Evolutionary conservation across 2,888 invertebrate genomes (phyloP).

Genomic region (Helleia helle): DNA sequence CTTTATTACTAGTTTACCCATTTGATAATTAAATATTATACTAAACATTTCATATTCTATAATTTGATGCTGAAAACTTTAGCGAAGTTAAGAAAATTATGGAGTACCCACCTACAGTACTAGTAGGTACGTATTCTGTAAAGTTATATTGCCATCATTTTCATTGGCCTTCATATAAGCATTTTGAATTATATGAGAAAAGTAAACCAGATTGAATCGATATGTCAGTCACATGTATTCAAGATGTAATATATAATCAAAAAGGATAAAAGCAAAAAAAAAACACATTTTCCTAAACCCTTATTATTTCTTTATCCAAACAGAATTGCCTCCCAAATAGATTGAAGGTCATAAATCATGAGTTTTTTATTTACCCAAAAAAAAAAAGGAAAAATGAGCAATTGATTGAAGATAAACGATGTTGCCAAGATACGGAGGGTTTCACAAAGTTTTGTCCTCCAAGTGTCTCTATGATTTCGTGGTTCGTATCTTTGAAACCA

Average conservation of each 20-base stretch:
- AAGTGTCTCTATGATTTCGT: neutral
- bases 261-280: conserved; percentile 1
- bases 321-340: conserved; percentile 6
- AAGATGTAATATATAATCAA: conserved; percentile 4
- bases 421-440: conserved; percentile 3
- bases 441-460: neutral
- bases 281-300: conserved; percentile 3
- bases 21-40: too few species aligned
- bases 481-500: neutral
- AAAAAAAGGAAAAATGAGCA: conserved; percentile 7
- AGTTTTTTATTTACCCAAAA: conserved; percentile 7
- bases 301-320: conserved; percentile 4
- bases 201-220: too few species aligned
- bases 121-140: too few species aligned
- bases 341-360: conserved; percentile 3
- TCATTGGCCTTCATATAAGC: too few species aligned
- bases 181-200: too few species aligned
- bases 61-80: too few species aligned
- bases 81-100: too few species aligned
- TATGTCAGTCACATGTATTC: too few species aligned
- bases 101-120: too few species aligned
- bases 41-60: too few species aligned
- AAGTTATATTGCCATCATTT: too few species aligned
- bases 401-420: conserved; percentile 7
- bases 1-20: too few species aligned